These are phyloP conservation scores for Cebus imitator DNA, from an alignment of 2,113 vertebrate genomes.

Conservation along the genomic window DNA sequence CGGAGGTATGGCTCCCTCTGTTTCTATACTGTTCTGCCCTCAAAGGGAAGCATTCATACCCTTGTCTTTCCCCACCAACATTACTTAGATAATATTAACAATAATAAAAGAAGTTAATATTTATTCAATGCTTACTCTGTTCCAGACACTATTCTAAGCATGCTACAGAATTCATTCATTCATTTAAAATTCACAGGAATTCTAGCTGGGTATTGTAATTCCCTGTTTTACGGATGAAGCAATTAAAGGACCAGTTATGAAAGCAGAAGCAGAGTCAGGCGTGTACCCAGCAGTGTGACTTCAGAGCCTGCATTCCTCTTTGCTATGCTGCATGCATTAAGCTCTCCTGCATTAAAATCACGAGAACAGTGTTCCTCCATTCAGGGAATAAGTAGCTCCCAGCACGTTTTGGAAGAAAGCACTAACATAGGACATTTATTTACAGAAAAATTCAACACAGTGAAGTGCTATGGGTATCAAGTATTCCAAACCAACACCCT, in stretches of 20 bases:
- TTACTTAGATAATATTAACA: neutral
- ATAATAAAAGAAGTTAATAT: neutral
- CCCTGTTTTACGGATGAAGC: neutral
- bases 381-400: neutral
- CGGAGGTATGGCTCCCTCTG: neutral
- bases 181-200: neutral
- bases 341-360: neutral
- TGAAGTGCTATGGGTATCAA: conserved; percentile 15
- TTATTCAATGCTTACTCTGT: neutral
- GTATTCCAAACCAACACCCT: conserved; percentile 47
- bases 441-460: neutral
- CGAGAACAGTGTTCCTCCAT: neutral
- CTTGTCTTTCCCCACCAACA: neutral
- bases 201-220: too few relatives aligned
- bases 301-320: neutral
- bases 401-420: neutral
- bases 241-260: neutral
- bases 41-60: neutral
- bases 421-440: neutral
- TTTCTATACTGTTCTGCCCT: neutral
- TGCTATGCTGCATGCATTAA: rapidly evolving
- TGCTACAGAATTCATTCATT: neutral
- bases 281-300: neutral
- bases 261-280: neutral
- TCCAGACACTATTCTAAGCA: neutral